Base-by-base conservation (phyloP, 2,888 invertebrate species). In the Callyntrura guangdongensis region DNA sequence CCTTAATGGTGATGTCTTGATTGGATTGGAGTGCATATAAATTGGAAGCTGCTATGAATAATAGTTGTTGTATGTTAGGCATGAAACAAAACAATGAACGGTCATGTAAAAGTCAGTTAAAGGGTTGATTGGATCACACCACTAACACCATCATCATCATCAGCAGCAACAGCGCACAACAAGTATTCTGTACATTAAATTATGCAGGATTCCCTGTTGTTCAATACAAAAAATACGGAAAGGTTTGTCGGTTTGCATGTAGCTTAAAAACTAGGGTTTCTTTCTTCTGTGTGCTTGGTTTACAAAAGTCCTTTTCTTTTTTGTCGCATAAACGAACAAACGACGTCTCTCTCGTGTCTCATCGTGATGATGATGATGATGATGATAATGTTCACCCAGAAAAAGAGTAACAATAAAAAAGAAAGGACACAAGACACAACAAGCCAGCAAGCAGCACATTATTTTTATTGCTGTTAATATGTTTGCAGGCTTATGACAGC, bases 1-100 rank as follows among this genome's bases (percentile, higher is more conserved):
- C 17, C 45, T 61, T 86, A 64, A 47, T 74, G 64, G 36, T 20
- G 27, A 86, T 86, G 86, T 86, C 86, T 86, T 86, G 22, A 86
- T 86, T 74, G 56, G 14, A 61, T 64, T 83, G 22, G 36, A 67
- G 72, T 20, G 20, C 1, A 47, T 49, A 47, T 59, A 59, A n/a
- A 59, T 74, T 49, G 22, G 72, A 74, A 74, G 20, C 47, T 47
- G 22, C 5, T 11, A 67, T 45, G 0, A 20, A 20, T 49, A 72
- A n/a, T n/a, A n/a, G n/a, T n/a, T 36, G 36, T 36, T 36, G 36
- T 6, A 36, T 36, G 36, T 36, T n/a, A 36, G 36, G 36, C 36
- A 36, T 17, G 11, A n/a, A 6, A 72, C 45, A 45, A 72, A 72
- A n/a, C 45, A 72, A 45, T 27, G 53, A 72, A 67, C 17, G 17